These are phyloP conservation scores for Trichopoda pennipes DNA, from an alignment of 2,888 invertebrate genomes.

Conservation along the genomic window DNA sequence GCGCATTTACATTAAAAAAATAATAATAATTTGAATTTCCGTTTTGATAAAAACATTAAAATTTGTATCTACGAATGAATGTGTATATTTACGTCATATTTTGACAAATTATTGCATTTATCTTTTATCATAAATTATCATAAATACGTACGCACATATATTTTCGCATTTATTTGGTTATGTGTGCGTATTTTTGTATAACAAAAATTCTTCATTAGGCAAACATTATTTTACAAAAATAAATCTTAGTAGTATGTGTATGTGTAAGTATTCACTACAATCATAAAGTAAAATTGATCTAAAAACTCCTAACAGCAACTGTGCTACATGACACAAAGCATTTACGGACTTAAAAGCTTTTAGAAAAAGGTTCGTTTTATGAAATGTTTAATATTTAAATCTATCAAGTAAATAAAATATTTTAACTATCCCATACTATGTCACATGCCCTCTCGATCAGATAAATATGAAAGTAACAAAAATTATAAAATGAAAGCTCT, in stretches of 20 bases:
- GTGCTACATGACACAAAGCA: no score
- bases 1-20: not conserved
- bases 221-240: not conserved
- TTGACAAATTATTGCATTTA: slow-evolving; percentile 41
- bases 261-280: not conserved
- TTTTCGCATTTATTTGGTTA: not conserved
- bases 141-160: not conserved
- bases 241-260: not conserved
- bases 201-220: not conserved
- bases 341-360: no score
- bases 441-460: no score
- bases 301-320: no score
- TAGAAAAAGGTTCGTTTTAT: no score
- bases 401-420: no score
- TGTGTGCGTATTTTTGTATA: not conserved
- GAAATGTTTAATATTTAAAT: no score
- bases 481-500: no score
- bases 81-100: not conserved
- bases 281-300: not conserved
- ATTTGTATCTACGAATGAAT: not conserved
- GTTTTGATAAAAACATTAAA: not conserved
- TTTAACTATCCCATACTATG: no score
- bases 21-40: not conserved
- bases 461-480: no score
- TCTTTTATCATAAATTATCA: slow-evolving; percentile 33